Evolutionary conservation across 2,797 vertebrate species (phyloP), one percentile per base, ranked within the genome.

Genomic region (Silurus aristotelis): DNA sequence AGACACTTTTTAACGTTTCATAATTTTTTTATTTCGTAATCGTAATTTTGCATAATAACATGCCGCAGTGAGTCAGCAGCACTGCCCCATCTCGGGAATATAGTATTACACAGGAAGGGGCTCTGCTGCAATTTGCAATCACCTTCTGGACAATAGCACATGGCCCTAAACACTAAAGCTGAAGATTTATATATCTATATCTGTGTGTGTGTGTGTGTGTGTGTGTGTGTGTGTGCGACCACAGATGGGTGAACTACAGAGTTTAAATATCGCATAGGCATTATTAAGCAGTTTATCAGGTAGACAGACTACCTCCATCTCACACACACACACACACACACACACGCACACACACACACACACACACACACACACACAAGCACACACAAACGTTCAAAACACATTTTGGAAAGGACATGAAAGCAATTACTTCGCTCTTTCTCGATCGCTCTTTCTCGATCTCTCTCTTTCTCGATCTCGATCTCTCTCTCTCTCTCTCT

Each of bases 341-440:
- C n/a, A 55, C 52, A 56, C 70, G 48, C 55, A 58, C 75, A 78
- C 25, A 43, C 27, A 60, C 19, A 79, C 17, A n/a, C 27, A 38
- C 75, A 61, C 7, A 22, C 6, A 8, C 19, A 22, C 55, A 58
- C 75, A 78, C 25, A 43, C 27, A 60, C 7, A 22, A 25, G 31
- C 6, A 8, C 19, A 22, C 9, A 38, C 38, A 78, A 66, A 80
- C 13, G 10, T 70, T 70, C 20, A 70, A 72, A 83, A 83, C 27
- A 83, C 93, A 93, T 90, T 92, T 90, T 70, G 64, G 88, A 93
- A 91, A 91, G 91, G 90, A 92, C 91, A 88, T 84, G 90, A 88
- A 85, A 83, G 87, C 85, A 89, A 92, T 88, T 92, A 90, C 56
- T n/a, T 79, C 87, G 48, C 56, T 83, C 27, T 64, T 27, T 1